Conservation (phyloP, 2,888 invertebrate genomes). For the Tinea trinotella region DNA sequence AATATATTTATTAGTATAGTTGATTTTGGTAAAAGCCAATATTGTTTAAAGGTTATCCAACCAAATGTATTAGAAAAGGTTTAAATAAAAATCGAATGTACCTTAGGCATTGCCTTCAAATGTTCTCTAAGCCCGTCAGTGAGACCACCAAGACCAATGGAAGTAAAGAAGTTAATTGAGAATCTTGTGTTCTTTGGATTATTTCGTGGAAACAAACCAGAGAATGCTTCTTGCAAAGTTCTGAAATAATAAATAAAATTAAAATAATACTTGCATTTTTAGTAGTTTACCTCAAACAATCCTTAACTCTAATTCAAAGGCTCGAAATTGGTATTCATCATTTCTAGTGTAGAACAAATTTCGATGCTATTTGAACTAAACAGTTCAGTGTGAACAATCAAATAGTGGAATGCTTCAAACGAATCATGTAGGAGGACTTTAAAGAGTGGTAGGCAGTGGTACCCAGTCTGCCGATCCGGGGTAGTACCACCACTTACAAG, state of each 20-base stretch:
- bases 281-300: too few species aligned
- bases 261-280: neutral
- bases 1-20: neutral
- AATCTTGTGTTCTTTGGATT: constrained; percentile 97
- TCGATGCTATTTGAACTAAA: too few species aligned
- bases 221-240: constrained; percentile 87
- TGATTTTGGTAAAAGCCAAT: neutral
- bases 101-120: constrained; percentile 84
- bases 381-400: too few species aligned
- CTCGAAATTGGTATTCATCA: too few species aligned
- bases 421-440: too few species aligned
- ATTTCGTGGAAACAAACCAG: constrained; percentile 94
- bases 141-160: constrained; percentile 95
- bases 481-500: too few species aligned
- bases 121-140: constrained; percentile 94
- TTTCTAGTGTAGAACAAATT: too few species aligned
- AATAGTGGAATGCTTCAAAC: too few species aligned
- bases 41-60: too few species aligned
- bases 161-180: constrained; percentile 98
- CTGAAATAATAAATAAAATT: constrained; percentile 63
- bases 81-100: constrained; percentile 29
- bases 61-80: neutral
- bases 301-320: too few species aligned
- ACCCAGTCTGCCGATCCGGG: too few species aligned
- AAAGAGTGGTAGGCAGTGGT: too few species aligned